A percentile compares a stretch with the other conserved stretches of the same genome.
Evolutionary conservation across 1,140 invertebrate species (phyloP).

Genomic region (Drosophila kohkoa): DNA sequence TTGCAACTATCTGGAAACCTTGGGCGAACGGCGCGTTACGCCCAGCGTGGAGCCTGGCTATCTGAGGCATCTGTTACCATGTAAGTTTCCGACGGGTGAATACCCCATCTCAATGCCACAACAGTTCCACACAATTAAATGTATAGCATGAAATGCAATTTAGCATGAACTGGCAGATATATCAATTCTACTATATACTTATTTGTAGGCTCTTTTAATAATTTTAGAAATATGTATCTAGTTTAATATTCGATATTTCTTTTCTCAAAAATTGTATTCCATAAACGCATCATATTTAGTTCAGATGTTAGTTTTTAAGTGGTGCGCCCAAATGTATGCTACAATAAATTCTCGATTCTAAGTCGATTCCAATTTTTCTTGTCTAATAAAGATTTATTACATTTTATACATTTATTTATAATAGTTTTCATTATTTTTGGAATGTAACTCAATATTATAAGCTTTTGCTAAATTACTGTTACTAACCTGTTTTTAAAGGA

Average conservation of each 20-base stretch:
- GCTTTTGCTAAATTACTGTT: no score
- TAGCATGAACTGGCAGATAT: neutral
- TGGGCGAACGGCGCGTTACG: slow-evolving; percentile 93
- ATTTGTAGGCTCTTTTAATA: neutral
- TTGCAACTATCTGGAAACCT: slow-evolving; percentile 96
- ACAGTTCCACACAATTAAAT: neutral
- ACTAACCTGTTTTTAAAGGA: no score
- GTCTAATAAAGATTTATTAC: no score
- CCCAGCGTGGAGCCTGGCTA: slow-evolving; percentile 97
- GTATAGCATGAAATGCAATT: neutral
- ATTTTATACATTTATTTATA: no score
- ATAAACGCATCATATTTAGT: neutral
- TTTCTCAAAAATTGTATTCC: no score
- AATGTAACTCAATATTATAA: no score
- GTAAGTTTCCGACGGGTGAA: slow-evolving; percentile 54
- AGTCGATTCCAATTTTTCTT: no score
- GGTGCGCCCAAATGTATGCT: slow-evolving; percentile 13
- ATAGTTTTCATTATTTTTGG: no score
- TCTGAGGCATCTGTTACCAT: slow-evolving; percentile 92
- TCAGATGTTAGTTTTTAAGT: neutral
- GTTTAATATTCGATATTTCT: neutral
- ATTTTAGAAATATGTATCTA: neutral
- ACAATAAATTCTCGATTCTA: neutral
- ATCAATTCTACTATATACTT: neutral
- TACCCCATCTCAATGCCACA: slow-evolving; percentile 20